Percentiles rank a stretch among this genome's conserved stretches.
phyloP scores from a whole-genome alignment of 2,113 vertebrate genomes.

The Taxidea taxus region DNA sequence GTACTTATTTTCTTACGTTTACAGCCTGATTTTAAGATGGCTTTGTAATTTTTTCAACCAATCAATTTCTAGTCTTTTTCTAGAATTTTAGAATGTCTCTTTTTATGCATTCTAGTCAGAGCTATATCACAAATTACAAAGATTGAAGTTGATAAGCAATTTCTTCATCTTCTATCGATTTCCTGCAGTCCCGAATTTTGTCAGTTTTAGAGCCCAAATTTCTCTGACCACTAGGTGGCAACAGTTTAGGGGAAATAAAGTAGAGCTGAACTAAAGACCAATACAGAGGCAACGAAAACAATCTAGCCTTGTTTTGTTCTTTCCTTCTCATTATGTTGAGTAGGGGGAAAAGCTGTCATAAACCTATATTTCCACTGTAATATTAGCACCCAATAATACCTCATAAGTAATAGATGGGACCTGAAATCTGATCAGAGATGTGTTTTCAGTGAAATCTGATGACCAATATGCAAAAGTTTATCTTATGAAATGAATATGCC shows the following conservation, averaged over 20 bases:
- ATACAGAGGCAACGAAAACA: not conserved
- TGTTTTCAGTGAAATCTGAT: not conserved
- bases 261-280: not conserved
- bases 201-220: not conserved
- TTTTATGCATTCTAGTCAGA: not conserved
- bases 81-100: not conserved
- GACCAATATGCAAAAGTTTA: not conserved
- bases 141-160: not conserved
- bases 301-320: not conserved
- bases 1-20: not conserved
- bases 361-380: not conserved
- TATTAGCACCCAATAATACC: not conserved
- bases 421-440: not conserved
- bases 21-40: not conserved
- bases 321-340: not conserved
- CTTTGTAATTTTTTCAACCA: not conserved
- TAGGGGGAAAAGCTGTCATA: not conserved
- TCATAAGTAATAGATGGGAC: not conserved
- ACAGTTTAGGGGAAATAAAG: not conserved
- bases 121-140: not conserved
- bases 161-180: not conserved
- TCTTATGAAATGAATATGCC: not conserved
- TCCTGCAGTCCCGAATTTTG: not conserved
- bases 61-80: not conserved
- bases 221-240: constrained; percentile 61